phyloP scores from a whole-genome alignment of 2,113 vertebrate genomes.

The Condylura cristata region DNA sequence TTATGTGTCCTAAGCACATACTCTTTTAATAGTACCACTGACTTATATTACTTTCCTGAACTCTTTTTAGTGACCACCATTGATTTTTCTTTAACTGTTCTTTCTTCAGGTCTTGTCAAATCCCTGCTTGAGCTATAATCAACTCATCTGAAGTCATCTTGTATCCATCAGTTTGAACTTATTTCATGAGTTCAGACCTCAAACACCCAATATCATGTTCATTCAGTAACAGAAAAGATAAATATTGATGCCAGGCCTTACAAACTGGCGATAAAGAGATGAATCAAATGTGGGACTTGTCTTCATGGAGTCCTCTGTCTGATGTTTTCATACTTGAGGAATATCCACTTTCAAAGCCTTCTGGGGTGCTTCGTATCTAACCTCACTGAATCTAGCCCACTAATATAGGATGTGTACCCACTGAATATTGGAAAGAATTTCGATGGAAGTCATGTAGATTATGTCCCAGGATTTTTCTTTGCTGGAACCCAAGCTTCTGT shows the following conservation, averaged over 20 bases:
- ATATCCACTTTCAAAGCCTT: neutral
- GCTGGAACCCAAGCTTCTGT: neutral
- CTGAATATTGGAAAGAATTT: neutral
- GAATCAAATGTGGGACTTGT: neutral
- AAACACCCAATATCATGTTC: neutral
- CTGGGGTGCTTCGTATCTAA: neutral
- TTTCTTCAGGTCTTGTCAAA: neutral
- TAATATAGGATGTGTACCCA: neutral
- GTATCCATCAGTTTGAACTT: neutral
- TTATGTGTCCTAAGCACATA: neutral
- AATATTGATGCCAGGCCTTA: neutral
- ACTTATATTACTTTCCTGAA: neutral
- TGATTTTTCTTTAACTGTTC: constrained; percentile 1
- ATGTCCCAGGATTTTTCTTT: neutral
- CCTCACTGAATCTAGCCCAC: neutral
- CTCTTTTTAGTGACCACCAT: neutral
- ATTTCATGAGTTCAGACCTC: neutral
- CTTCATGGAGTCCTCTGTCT: neutral
- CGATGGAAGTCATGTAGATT: neutral
- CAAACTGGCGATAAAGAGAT: neutral
- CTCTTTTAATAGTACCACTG: neutral
- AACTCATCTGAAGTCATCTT: neutral
- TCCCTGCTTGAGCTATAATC: neutral
- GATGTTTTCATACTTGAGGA: neutral
- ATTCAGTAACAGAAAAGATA: neutral